Evolutionary conservation across 1,140 invertebrate genomes (phyloP).

Genomic region (Lepidurus packardi): DNA sequence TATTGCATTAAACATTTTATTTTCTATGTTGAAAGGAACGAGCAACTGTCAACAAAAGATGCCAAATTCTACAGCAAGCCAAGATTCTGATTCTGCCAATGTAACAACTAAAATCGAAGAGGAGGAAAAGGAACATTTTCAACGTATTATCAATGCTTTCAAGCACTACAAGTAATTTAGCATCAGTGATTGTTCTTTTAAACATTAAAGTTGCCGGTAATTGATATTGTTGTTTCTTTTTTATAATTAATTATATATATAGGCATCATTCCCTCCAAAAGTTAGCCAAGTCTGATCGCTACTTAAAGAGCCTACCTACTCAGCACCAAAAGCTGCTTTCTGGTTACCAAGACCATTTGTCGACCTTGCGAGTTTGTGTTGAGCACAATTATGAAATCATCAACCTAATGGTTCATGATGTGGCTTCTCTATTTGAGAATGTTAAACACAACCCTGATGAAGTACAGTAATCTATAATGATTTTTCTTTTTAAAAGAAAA

Average conservation of each 20-base stretch:
- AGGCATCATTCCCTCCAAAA: slow-evolving; percentile 48
- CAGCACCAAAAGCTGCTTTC: slow-evolving; percentile 68
- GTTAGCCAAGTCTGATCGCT: slow-evolving; percentile 65
- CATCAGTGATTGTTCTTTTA: slow-evolving; percentile 19
- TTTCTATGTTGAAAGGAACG: too few relatives aligned
- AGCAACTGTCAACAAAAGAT: neutral
- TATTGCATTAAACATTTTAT: too few relatives aligned
- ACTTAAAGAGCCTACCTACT: slow-evolving; percentile 63
- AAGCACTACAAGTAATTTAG: slow-evolving; percentile 64
- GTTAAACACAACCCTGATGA: slow-evolving; percentile 49
- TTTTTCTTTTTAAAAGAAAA: neutral
- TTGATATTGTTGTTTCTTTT: slow-evolving; percentile 14
- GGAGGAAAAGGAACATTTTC: slow-evolving; percentile 69
- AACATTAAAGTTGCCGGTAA: slow-evolving; percentile 18
- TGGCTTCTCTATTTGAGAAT: slow-evolving; percentile 77
- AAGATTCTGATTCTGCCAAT: slow-evolving; percentile 29
- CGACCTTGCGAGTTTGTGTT: slow-evolving; percentile 67
- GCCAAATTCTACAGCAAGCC: neutral
- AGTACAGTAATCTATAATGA: slow-evolving; percentile 41
- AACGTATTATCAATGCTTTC: slow-evolving; percentile 69
- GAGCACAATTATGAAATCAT: slow-evolving; percentile 80
- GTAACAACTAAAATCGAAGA: slow-evolving; percentile 37
- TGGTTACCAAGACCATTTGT: slow-evolving; percentile 69
- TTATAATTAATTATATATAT: slow-evolving; percentile 33
- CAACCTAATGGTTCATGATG: slow-evolving; percentile 72